Base-by-base conservation (phyloP, 2,113 vertebrate genomes). In the Anthoscopus minutus region DNA sequence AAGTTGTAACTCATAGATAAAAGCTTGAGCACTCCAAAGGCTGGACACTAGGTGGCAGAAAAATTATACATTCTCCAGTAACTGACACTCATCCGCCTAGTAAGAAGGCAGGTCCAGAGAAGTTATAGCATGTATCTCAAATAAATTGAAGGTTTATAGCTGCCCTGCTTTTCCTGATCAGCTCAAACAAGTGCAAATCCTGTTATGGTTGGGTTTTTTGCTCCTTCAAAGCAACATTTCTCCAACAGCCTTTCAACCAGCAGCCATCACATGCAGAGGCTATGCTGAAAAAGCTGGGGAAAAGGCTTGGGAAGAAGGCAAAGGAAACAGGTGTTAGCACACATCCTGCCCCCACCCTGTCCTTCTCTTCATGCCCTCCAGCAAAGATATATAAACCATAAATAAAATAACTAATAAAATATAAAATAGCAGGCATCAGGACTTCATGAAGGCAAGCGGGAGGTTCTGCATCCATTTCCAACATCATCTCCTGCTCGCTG, bases 1-100 rank as follows among this genome's bases (percentile, higher is more conserved):
- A 37, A 48, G 30, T 65, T 30, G 4, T 9, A 67, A 80, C 20
- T 60, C 16, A 24, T 45, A 50, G 20, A 12, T 0, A 37, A 30
- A 69, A 82, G 37, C 25, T 72, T 56, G 65, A 48, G 67, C 73
- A 67, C 45, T 86, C 70, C 81, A 66, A 45, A 44, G 61, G 37
- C n/a, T 77, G 85, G 85, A 81, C 96, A 77, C 94, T 88, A 97
- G 95, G 57, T 96, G 93, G 95, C 96, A 94, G 87, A 95, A 93
- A n/a, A 93, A 96, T 89, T 83, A 70, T 28, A 73, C 1, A 0
- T 67, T 86, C 67, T 62, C 74, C 31, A 23, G 6, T 12, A 77
- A 66, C 9, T 65, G 45, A 37, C 23, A 15, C 0, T 1, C 10
- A 15, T 23, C 40, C 24, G 56, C n/a, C 23, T 1, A 48, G 15